These are phyloP conservation scores for Mesembrinibis cayennensis DNA, from an alignment of 2,113 vertebrate species.

Conservation along the genomic window DNA sequence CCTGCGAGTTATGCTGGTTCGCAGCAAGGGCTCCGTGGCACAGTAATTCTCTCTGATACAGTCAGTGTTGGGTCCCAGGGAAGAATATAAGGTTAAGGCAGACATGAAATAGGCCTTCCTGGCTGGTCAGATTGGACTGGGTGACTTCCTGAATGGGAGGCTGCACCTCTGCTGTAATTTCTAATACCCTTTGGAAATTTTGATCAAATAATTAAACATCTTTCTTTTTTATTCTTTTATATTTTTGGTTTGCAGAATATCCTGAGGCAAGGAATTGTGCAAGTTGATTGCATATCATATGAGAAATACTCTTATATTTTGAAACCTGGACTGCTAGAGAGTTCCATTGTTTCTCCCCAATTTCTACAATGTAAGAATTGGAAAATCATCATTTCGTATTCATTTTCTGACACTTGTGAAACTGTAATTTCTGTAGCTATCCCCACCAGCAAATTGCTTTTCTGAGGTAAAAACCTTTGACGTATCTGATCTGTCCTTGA, in stretches of 20 bases:
- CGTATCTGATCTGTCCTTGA: background rate
- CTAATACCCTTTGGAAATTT: background rate
- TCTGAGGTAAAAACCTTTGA: background rate
- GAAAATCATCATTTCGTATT: background rate
- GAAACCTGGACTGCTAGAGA: background rate
- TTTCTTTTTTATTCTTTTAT: background rate
- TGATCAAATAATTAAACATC: background rate
- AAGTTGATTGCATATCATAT: background rate
- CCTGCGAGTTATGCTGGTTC: background rate
- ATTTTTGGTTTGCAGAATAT: background rate
- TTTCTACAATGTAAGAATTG: background rate
- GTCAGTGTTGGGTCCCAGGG: background rate
- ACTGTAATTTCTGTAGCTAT: background rate
- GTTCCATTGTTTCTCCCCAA: background rate
- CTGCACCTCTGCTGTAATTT: background rate
- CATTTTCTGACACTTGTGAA: background rate
- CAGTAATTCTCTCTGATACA: background rate
- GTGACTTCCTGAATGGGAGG: background rate
- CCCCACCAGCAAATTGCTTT: background rate
- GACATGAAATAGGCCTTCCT: background rate
- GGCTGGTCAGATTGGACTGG: background rate
- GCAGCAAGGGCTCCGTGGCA: background rate
- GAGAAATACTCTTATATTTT: background rate
- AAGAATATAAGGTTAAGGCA: background rate
- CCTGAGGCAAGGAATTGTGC: background rate